phyloP scores from a whole-genome alignment of 2,113 vertebrate species.

The Pterocles burchelli region DNA sequence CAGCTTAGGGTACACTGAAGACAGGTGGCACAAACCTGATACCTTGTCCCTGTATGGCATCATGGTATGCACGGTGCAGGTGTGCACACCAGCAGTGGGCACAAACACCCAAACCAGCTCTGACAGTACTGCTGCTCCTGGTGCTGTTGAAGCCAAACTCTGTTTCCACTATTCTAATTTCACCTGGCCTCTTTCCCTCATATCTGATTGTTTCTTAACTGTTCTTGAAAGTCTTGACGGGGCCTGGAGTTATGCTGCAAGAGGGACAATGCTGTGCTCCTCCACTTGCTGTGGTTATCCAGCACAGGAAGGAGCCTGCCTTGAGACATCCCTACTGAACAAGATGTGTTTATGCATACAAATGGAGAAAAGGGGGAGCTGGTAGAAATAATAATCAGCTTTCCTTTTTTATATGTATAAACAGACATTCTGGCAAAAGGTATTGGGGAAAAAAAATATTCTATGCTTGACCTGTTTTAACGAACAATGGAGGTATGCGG shows the following conservation, averaged over 20 bases:
- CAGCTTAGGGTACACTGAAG: rapidly evolving
- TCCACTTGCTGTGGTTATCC: neutral
- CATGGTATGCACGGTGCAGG: rapidly evolving
- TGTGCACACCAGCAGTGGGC: neutral
- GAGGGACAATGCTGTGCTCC: neutral
- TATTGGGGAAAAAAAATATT: neutral
- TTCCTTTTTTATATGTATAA: neutral
- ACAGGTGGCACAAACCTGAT: neutral
- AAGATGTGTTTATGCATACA: neutral
- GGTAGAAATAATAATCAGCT: neutral
- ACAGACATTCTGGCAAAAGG: neutral
- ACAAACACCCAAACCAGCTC: neutral
- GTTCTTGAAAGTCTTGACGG: neutral
- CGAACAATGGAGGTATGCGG: neutral
- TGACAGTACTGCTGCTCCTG: neutral
- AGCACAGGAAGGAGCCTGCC: neutral
- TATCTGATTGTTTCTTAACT: neutral
- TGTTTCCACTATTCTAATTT: neutral
- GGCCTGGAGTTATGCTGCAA: rapidly evolving
- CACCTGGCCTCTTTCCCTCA: neutral
- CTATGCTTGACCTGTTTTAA: neutral
- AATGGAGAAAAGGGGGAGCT: neutral
- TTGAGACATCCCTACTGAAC: neutral
- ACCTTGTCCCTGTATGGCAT: neutral
- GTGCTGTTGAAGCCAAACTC: neutral